Evolutionary conservation across 1,140 invertebrate species (phyloP).

Genomic region (Heliconius congener): DNA sequence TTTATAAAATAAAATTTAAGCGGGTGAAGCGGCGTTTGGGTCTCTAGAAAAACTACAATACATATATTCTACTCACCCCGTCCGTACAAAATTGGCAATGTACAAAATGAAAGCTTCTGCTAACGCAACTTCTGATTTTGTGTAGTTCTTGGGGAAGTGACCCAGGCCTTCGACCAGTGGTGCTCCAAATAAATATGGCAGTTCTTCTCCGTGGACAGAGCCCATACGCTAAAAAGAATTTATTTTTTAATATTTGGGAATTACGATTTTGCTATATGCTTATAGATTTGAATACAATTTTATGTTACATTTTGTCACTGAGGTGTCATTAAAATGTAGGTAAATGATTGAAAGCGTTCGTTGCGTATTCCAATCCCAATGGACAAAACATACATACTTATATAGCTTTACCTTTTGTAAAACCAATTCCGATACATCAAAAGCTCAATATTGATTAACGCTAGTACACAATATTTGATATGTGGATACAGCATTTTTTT

Average conservation of each 20-base stretch:
- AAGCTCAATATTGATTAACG: background rate
- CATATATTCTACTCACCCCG: conserved; percentile 88
- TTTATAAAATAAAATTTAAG: too few species aligned
- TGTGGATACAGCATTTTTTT: background rate
- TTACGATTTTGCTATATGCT: too few species aligned
- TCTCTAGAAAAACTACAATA: background rate
- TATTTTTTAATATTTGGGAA: background rate
- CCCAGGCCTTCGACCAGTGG: conserved; percentile 90
- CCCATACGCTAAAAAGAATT: conserved; percentile 86
- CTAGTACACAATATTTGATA: background rate
- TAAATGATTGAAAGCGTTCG: too few species aligned
- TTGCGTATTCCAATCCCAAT: too few species aligned
- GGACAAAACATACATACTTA: too few species aligned
- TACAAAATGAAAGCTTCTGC: conserved; percentile 97
- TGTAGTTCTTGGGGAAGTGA: conserved; percentile 94
- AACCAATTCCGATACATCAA: too few species aligned
- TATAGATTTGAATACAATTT: too few species aligned
- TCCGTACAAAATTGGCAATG: conserved; percentile 98
- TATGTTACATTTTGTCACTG: too few species aligned
- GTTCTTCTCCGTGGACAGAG: conserved; percentile 95
- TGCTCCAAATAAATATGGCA: conserved; percentile 94
- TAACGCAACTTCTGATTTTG: conserved; percentile 92
- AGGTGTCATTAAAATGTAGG: too few species aligned
- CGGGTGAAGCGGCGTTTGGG: too few species aligned
- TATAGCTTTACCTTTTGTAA: too few species aligned